Evolutionary conservation across 2,888 invertebrate genomes (phyloP).

Genomic region (Corythucha ciliata): DNA sequence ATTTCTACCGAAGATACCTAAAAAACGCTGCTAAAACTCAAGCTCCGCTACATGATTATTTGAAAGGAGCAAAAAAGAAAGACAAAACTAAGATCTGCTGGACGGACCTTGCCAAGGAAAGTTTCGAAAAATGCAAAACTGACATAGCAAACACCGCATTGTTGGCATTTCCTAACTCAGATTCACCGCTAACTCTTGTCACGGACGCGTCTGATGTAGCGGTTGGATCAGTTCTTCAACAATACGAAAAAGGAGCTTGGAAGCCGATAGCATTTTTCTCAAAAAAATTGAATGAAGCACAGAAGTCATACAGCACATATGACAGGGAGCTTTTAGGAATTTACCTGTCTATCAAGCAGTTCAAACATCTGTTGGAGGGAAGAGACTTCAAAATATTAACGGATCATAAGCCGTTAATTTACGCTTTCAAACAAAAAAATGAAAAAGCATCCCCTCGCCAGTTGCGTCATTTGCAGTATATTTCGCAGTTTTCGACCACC

Average conservation of each 20-base stretch:
- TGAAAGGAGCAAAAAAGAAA: constrained; percentile 26
- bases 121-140: constrained; percentile 30
- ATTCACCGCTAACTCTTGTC: constrained; percentile 24
- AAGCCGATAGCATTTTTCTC: constrained; percentile 29
- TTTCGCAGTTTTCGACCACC: constrained; percentile 40
- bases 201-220: constrained; percentile 28
- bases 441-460: constrained; percentile 27
- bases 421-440: constrained; percentile 27
- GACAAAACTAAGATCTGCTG: constrained; percentile 29
- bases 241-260: constrained; percentile 21
- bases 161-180: constrained; percentile 25
- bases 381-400: constrained; percentile 24
- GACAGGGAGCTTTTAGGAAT: constrained; percentile 38
- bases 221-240: constrained; percentile 17
- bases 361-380: constrained; percentile 30
- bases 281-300: neutral
- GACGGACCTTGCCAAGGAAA: constrained; percentile 21
- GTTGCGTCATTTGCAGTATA: constrained; percentile 35
- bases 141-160: constrained; percentile 23
- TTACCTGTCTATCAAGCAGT: constrained; percentile 28
- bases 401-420: constrained; percentile 28
- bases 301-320: constrained; percentile 39
- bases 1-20: constrained; percentile 40
- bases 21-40: constrained; percentile 27
- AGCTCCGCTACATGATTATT: constrained; percentile 16